Evolutionary conservation across 2,113 vertebrate genomes (phyloP), one percentile per base, ranked within the genome.

Genomic region (Sinosuthora webbiana): DNA sequence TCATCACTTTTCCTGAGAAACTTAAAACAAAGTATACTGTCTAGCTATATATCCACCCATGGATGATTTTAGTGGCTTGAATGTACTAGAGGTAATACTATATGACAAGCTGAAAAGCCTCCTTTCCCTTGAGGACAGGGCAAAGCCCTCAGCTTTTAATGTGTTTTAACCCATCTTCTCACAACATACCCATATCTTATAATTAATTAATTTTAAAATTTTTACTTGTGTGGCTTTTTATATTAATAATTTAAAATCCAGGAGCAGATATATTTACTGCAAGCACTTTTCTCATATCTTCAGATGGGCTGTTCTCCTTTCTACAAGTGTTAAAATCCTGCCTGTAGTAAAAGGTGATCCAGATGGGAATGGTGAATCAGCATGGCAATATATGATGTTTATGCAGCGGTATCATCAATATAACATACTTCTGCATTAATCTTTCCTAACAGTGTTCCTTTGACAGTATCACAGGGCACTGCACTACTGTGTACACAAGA

Each of bases 361-460:
- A 85, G 25, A 37, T 33, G 10, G 39, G 1, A 83, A 9, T 9
- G 18, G 7, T 0, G 0, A 76, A 71, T 64, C 1, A 1, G 1
- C 7, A 55, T 21, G 20, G 13, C 11, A 45, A 49, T n/a, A 20
- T 22, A 41, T n/a, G 11, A 28, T n/a, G 68, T 92, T 81, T 81
- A 14, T 64, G 21, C 17, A 39, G 8, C 52, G 6, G 4, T 47
- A 30, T n/a, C 15, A 75, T 50, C 30, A 20, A 33, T 53, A 14
- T 31, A 77, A 45, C 0, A 1, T 45, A n/a, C 7, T 65, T 83
- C 14, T n/a, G 20, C 4, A 49, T 39, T 62, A 37, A 20, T 13
- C 4, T 63, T 88, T 79, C 71, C 7, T 42, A 81, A 45, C 15
- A n/a, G 0, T 30, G 11, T 49, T 76, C 1, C 15, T 86, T 53